A percentile compares a stretch with the other conserved stretches of the same genome.
These are phyloP conservation scores for Eremobia ochroleuca DNA, from an alignment of 2,888 invertebrate species.

Conservation along the genomic window DNA sequence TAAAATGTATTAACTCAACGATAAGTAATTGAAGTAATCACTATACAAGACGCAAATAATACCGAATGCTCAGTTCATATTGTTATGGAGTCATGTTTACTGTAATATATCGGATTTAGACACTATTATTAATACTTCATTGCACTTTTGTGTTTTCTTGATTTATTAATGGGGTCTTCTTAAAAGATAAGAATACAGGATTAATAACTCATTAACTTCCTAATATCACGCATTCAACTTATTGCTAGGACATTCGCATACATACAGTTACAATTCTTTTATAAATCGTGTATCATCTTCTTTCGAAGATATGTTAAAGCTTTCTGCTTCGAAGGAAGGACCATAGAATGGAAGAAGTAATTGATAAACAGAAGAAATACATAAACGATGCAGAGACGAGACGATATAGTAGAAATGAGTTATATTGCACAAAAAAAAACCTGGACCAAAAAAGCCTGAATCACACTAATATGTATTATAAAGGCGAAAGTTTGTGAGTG, in stretches of 20 bases:
- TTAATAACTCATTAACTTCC: not conserved
- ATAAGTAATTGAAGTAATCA: conserved; percentile 61
- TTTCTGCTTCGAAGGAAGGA: not conserved
- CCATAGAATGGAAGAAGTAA: not conserved
- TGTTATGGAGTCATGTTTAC: conserved; percentile 40
- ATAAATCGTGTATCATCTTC: not conserved
- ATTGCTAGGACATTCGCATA: not conserved
- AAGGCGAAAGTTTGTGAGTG: too few species aligned
- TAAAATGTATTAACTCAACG: conserved; percentile 57
- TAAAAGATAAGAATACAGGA: conserved; percentile 4
- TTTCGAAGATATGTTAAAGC: not conserved
- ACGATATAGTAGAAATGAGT: not conserved
- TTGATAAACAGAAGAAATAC: conserved; percentile 5
- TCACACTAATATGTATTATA: too few species aligned
- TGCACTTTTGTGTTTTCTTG: conserved; percentile 9
- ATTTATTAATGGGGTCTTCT: conserved; percentile 21
- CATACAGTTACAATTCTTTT: not conserved
- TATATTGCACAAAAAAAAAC: not conserved
- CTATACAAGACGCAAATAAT: conserved; percentile 46
- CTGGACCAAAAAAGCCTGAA: not conserved
- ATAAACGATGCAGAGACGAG: not conserved
- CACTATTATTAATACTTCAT: conserved; percentile 30
- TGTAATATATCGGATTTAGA: conserved; percentile 48
- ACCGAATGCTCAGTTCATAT: conserved; percentile 26
- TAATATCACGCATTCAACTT: not conserved